phyloP scores from a whole-genome alignment of 2,797 vertebrate species.

The Gobio occitaniae region DNA sequence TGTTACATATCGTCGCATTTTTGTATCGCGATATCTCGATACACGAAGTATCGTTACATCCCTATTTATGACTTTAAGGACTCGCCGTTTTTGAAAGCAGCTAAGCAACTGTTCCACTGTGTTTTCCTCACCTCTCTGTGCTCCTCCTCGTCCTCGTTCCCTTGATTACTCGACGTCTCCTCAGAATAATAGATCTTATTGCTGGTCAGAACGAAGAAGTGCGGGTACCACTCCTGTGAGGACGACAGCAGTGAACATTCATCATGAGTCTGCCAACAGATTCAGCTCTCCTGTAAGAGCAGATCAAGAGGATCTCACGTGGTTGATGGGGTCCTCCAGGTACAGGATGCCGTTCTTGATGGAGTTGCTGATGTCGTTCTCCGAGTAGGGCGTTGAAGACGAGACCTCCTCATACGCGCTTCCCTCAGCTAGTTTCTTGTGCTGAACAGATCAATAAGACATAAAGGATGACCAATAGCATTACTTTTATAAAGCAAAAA shows the following conservation, averaged over 20 bases:
- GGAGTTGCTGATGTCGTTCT: conserved; percentile 99
- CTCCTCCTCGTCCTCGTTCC: conserved; percentile 97
- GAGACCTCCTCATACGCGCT: conserved; percentile 97
- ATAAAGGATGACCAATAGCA: no score
- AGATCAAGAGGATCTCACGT: conserved; percentile 74
- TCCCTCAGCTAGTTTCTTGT: conserved; percentile 98
- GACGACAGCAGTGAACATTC: background rate
- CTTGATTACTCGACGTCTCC: conserved; percentile 91
- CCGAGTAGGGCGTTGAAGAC: conserved; percentile 90
- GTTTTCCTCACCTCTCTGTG: conserved; percentile 88
- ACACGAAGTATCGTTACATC: no score
- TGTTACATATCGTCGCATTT: no score
- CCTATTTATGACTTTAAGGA: background rate
- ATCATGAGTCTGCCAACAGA: background rate
- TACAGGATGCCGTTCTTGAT: conserved; percentile 98
- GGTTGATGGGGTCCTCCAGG: conserved; percentile 97
- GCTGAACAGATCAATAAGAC: conserved; percentile 72
- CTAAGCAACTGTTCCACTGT: background rate
- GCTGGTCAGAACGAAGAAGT: conserved; percentile 98
- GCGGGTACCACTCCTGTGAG: conserved; percentile 94
- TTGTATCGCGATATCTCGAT: no score
- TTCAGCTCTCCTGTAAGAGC: background rate
- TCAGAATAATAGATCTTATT: conserved; percentile 98
- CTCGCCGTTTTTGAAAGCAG: no score
- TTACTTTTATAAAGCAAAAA: no score